Evolutionary conservation across 1,140 invertebrate genomes (phyloP).

Genomic region (Pogonomyrmex californicus): DNA sequence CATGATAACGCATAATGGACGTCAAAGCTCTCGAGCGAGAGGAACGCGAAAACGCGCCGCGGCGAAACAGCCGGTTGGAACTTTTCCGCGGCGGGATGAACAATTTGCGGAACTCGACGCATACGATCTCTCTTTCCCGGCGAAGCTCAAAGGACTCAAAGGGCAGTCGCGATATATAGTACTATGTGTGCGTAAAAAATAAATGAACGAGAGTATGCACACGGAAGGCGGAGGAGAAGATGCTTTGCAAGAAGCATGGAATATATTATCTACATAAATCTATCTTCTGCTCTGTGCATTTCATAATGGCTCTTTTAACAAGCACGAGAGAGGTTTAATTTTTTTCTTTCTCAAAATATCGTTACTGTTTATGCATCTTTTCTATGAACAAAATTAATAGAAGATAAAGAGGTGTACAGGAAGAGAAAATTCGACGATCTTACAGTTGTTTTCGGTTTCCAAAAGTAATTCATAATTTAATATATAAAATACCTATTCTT

Average conservation of each 20-base stretch:
- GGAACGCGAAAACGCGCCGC: slow-evolving; percentile 43
- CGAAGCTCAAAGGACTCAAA: slow-evolving; percentile 62
- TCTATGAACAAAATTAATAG: neutral
- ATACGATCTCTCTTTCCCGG: neutral
- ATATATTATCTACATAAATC: slow-evolving; percentile 51
- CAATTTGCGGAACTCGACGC: slow-evolving; percentile 63
- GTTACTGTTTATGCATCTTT: neutral
- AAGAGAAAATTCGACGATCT: neutral
- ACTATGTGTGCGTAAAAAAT: slow-evolving; percentile 43
- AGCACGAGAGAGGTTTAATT: slow-evolving; percentile 4
- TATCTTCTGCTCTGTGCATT: slow-evolving; percentile 6
- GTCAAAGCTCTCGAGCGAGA: slow-evolving; percentile 49
- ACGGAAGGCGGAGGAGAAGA: neutral
- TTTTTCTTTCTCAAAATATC: neutral
- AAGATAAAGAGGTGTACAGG: neutral
- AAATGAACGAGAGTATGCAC: slow-evolving; percentile 6
- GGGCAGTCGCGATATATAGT: neutral
- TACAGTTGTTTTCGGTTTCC: neutral
- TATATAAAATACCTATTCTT: neutral
- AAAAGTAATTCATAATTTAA: neutral
- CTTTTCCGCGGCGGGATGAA: slow-evolving; percentile 68
- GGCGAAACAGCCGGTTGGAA: slow-evolving; percentile 36
- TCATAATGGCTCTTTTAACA: slow-evolving; percentile 35
- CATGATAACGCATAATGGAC: slow-evolving; percentile 58
- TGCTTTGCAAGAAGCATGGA: slow-evolving; percentile 4